A percentile compares a stretch with the other conserved stretches of the same genome.
phyloP scores from a whole-genome alignment of 2,888 invertebrate genomes.

The Lasioglossum figueresi region DNA sequence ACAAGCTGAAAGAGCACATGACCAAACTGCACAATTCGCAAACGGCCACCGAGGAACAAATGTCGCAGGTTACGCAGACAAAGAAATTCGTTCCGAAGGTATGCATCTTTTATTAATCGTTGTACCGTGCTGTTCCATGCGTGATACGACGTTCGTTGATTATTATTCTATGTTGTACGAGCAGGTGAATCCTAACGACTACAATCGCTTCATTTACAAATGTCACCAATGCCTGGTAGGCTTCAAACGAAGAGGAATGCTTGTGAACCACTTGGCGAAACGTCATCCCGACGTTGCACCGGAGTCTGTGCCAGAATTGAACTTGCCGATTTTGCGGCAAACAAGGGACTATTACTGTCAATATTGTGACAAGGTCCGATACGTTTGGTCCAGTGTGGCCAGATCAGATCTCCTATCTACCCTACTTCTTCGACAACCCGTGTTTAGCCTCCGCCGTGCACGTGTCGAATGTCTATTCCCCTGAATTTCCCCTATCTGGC shows the following conservation, averaged over 20 bases:
- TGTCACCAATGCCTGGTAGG: constrained; percentile 91
- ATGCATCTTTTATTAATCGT: constrained; percentile 26
- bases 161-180: constrained; percentile 1
- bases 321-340: constrained; percentile 91
- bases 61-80: constrained; percentile 75
- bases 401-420: background rate
- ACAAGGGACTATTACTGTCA: constrained; percentile 93
- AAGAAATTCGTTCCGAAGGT: constrained; percentile 87
- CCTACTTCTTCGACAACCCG: background rate
- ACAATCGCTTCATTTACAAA: constrained; percentile 90
- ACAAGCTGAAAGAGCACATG: constrained; percentile 90
- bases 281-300: constrained; percentile 88
- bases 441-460: background rate
- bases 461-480: background rate
- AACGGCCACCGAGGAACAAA: constrained; percentile 75
- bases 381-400: background rate
- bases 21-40: constrained; percentile 88
- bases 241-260: constrained; percentile 93
- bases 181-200: constrained; percentile 86
- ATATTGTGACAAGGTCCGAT: constrained; percentile 90
- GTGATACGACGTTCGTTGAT: background rate
- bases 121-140: background rate
- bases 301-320: constrained; percentile 89
- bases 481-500: background rate
- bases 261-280: constrained; percentile 93